Percentiles rank a stretch among this genome's conserved stretches.
Evolutionary conservation across 2,113 vertebrate genomes (phyloP).

Genomic region (Melozone crissalis): DNA sequence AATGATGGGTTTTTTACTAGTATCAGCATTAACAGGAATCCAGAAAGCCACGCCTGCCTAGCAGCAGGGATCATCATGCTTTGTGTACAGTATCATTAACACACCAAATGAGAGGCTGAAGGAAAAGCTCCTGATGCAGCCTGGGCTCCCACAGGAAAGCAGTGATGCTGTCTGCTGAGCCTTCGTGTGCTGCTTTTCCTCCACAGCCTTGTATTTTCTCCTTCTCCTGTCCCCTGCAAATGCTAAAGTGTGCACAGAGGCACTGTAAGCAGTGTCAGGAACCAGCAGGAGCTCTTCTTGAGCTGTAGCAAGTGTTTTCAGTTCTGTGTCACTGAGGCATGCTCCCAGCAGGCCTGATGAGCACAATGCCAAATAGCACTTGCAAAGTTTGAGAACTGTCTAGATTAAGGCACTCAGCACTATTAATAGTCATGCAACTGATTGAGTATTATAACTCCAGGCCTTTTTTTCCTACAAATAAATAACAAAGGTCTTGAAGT

Average conservation of each 20-base stretch:
- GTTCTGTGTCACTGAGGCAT: not conserved
- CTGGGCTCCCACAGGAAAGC: not conserved
- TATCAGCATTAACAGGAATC: not conserved
- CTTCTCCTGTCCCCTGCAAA: not conserved
- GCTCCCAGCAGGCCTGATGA: not conserved
- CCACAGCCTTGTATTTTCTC: not conserved
- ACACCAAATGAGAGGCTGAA: not conserved
- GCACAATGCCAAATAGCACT: not conserved
- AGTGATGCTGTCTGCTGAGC: not conserved
- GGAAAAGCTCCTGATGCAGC: not conserved
- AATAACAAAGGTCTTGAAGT: not conserved
- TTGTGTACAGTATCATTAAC: not conserved
- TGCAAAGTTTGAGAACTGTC: not conserved
- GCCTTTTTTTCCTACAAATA: not conserved
- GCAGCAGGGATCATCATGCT: not conserved
- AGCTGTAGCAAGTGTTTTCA: not conserved
- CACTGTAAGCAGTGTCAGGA: not conserved
- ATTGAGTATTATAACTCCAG: not conserved
- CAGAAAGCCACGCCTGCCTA: not conserved
- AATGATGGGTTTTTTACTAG: not conserved
- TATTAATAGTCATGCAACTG: not conserved
- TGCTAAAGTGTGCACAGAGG: not conserved
- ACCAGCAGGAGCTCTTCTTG: not conserved
- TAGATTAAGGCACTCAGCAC: not conserved
- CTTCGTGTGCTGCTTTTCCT: not conserved